A percentile compares a stretch with the other conserved stretches of the same genome.
These are phyloP conservation scores for Drosophila rubida DNA, from an alignment of 2,888 invertebrate genomes.

Conservation along the genomic window DNA sequence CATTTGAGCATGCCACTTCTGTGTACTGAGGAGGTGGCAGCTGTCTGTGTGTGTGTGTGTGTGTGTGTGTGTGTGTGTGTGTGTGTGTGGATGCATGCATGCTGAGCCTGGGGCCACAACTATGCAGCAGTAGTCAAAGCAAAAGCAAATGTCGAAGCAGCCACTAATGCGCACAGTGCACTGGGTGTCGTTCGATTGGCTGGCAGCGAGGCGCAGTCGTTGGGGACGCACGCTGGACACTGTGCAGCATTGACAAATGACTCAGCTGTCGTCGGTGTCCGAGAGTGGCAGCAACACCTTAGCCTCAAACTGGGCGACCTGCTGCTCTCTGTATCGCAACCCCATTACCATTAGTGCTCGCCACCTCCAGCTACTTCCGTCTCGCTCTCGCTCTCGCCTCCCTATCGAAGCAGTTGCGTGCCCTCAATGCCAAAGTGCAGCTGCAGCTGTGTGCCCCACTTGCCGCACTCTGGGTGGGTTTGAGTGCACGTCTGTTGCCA, in stretches of 20 bases:
- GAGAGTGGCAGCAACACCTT: slow-evolving; percentile 35
- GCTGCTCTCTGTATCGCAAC: not conserved
- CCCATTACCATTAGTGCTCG: not conserved
- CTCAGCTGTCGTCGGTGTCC: slow-evolving; percentile 42
- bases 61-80: not conserved
- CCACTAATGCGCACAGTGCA: slow-evolving; percentile 9
- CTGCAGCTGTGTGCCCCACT: slow-evolving; percentile 24
- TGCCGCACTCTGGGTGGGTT: slow-evolving; percentile 2
- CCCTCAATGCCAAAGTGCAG: slow-evolving; percentile 40
- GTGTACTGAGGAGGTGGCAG: no score
- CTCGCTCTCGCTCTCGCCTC: not conserved
- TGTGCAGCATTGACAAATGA: slow-evolving; percentile 50
- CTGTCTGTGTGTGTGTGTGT: not conserved
- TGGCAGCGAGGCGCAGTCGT: no score
- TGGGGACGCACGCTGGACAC: slow-evolving; percentile 24
- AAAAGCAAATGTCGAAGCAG: not conserved
- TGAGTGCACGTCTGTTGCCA: slow-evolving; percentile 21
- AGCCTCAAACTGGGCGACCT: slow-evolving; percentile 4
- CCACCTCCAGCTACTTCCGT: not conserved
- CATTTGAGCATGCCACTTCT: slow-evolving; percentile 21
- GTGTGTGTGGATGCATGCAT: not conserved
- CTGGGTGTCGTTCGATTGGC: no score
- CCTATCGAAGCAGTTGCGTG: slow-evolving; percentile 9
- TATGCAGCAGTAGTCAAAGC: slow-evolving; percentile 9
- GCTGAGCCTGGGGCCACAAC: not conserved